These are phyloP conservation scores for Erebia epiphron DNA, from an alignment of 2,888 invertebrate species.

Conservation along the genomic window DNA sequence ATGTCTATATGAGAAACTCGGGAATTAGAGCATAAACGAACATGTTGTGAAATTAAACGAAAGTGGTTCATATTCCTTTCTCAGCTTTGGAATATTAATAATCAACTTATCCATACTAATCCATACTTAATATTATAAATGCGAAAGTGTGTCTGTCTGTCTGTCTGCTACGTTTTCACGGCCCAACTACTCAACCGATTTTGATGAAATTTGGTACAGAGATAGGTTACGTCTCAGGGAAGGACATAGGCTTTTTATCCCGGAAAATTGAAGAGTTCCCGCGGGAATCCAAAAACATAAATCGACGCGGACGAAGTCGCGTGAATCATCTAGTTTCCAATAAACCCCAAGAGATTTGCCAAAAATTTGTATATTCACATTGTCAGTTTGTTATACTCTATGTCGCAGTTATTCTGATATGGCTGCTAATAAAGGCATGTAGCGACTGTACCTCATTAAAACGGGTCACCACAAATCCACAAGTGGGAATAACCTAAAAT, in stretches of 20 bases:
- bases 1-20: background rate
- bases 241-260: too few relatives aligned
- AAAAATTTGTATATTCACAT: background rate
- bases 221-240: too few relatives aligned
- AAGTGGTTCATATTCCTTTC: background rate
- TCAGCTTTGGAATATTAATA: background rate
- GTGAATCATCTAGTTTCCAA: too few relatives aligned
- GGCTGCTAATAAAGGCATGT: conserved; percentile 37
- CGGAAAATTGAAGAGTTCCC: too few relatives aligned
- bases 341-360: background rate
- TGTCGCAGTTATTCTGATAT: background rate
- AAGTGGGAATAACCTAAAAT: conserved; percentile 42
- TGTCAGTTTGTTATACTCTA: background rate
- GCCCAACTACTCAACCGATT: too few relatives aligned
- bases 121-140: too few relatives aligned
- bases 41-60: background rate
- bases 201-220: too few relatives aligned
- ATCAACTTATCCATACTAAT: conserved; percentile 8
- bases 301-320: too few relatives aligned
- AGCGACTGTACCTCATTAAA: conserved; percentile 44
- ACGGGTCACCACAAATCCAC: conserved; percentile 46
- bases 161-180: too few relatives aligned
- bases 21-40: background rate
- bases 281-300: too few relatives aligned
- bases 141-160: too few relatives aligned